phyloP scores from a whole-genome alignment of 2,113 vertebrate genomes.

The Datnioides undecimradiatus region DNA sequence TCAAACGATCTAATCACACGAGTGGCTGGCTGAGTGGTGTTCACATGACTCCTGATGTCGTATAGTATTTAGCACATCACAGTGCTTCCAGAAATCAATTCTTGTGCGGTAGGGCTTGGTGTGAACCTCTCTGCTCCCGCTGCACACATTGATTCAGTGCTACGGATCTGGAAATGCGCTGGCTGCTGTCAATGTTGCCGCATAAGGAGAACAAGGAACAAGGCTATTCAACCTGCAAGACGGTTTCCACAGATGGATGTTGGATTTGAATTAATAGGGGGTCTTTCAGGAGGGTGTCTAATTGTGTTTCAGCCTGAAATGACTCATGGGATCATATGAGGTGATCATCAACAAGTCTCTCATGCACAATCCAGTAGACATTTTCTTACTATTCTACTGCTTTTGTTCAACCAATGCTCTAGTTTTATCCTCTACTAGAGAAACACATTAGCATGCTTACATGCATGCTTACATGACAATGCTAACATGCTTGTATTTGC shows the following conservation, averaged over 20 bases:
- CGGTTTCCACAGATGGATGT: constrained; percentile 15
- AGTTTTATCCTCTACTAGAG: too few relatives aligned
- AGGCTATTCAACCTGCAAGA: constrained; percentile 1
- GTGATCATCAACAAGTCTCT: neutral
- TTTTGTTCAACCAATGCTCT: too few relatives aligned
- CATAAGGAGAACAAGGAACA: constrained; percentile 27
- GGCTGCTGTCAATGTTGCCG: constrained; percentile 4
- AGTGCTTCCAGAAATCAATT: constrained; percentile 43
- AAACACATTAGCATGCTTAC: too few relatives aligned
- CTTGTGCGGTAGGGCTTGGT: constrained; percentile 7
- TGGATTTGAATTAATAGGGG: constrained; percentile 20
- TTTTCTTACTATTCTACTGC: neutral
- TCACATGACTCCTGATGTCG: constrained; percentile 43
- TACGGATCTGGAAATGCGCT: constrained; percentile 21
- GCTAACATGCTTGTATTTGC: neutral
- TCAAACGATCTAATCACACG: constrained; percentile 41
- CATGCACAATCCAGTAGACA: neutral
- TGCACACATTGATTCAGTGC: constrained; percentile 49
- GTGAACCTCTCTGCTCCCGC: constrained; percentile 33
- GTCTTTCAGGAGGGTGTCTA: neutral
- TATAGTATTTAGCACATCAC: constrained; percentile 48
- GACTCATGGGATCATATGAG: neutral
- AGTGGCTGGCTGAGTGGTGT: constrained; percentile 38
- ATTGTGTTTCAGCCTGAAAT: neutral
- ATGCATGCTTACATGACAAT: too few relatives aligned